Base-by-base conservation (phyloP, 2,113 vertebrate species). In the Hyperoodon ampullatus region DNA sequence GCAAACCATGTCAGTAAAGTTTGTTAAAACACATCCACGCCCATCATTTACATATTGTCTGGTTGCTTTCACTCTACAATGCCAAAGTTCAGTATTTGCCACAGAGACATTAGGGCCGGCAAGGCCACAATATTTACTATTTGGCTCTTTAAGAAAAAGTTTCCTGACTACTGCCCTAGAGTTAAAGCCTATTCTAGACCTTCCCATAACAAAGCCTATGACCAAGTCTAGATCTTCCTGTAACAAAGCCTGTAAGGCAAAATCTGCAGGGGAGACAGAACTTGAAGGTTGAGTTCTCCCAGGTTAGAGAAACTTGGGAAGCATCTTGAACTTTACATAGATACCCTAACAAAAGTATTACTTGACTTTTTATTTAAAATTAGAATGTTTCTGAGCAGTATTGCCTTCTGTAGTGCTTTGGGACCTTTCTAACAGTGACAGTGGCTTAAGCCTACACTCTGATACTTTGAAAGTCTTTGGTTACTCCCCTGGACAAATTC, bases 211-310 rank as follows among this genome's bases (percentile, higher is more conserved):
- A 77, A 77, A 33, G 74, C 50, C 74, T 53, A 33, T 77, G 30
- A 50, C 28, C 30, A 53, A 77, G 53, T 21, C 74, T 60, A 60
- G 53, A 60, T 58, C 71, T 77, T 90, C 75, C n/a, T 24, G 8
- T 80, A 47, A 66, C 35, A 86, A 88, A 92, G 7, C 50, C 19
- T 80, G 0, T 68, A 68, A 80, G 61, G 68, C 63, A 88, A 77
- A 91, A 74, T 74, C 70, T 80, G 12, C 35, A 55, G 47, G 24
- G 70, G n/a, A 93, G 39, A 66, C 30, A 88, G 42, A 95, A 83
- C 12, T 91, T 93, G 83, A 63, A 84, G 19, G 28, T 87, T 66
- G 86, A 95, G 42, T 93, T 93, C 63, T 93, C 18, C 33, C 28
- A 90, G 42, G 44, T 90, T 50, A 81, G 28, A 88, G n/a, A 70